Conservation (phyloP, 1,140 invertebrate species). For the Ceratina calcarata region DNA sequence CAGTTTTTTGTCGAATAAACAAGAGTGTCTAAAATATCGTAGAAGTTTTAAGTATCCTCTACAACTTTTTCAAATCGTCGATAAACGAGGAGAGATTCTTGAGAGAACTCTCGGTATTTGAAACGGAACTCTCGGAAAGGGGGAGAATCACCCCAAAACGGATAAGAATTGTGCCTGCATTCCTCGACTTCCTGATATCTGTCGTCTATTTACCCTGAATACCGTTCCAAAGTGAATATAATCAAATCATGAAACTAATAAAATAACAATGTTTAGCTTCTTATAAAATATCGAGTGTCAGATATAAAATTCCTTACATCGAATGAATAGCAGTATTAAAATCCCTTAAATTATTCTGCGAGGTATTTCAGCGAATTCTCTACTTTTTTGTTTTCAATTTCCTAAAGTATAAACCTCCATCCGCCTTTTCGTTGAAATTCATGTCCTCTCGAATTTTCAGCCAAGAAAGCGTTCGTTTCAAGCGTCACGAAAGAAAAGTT, state of each 20-base stretch:
- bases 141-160: background rate
- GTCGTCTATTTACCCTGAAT: slow-evolving; percentile 4
- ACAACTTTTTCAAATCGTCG: slow-evolving; percentile 14
- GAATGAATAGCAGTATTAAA: too few relatives aligned
- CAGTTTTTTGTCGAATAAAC: too few relatives aligned
- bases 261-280: background rate
- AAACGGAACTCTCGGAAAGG: slow-evolving; percentile 32
- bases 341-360: too few relatives aligned
- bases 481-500: background rate
- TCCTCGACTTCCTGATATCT: slow-evolving; percentile 23
- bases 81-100: slow-evolving; percentile 42
- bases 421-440: background rate
- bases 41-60: slow-evolving; percentile 3
- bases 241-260: background rate
- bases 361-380: too few relatives aligned
- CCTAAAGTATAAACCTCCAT: background rate
- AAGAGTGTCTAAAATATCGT: too few relatives aligned
- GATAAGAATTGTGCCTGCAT: slow-evolving; percentile 41
- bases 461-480: background rate
- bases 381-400: background rate
- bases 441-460: background rate
- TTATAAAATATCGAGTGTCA: too few relatives aligned
- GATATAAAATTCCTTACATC: too few relatives aligned
- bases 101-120: slow-evolving; percentile 48
- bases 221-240: background rate